Conservation (phyloP, 2,888 invertebrate species). For the Stenodema calcarata region DNA sequence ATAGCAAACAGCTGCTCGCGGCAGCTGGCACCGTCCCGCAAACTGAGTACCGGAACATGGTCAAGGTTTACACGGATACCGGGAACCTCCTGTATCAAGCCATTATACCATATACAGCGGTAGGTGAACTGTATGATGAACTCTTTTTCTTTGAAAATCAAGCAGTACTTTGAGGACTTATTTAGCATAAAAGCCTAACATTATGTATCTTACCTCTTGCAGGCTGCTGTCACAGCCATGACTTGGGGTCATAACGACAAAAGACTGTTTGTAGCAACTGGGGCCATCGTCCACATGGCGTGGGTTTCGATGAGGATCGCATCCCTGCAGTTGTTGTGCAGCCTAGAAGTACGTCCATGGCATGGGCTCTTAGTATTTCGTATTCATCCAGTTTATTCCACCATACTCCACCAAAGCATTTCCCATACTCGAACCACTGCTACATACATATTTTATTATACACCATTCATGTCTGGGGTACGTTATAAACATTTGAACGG, state of each 20-base stretch:
- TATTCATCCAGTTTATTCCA: no score
- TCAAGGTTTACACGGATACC: constrained; percentile 89
- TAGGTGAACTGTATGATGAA: constrained; percentile 58
- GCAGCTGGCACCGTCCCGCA: constrained; percentile 75
- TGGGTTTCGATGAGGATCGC: constrained; percentile 92
- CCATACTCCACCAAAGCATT: no score
- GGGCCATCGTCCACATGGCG: constrained; percentile 89
- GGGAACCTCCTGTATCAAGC: constrained; percentile 83
- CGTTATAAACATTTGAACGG: not conserved
- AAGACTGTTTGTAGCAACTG: constrained; percentile 90
- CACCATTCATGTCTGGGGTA: no score
- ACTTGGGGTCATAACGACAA: constrained; percentile 99
- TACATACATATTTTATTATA: no score
- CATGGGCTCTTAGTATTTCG: no score
- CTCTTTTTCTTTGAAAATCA: constrained; percentile 45
- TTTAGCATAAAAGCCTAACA: not conserved
- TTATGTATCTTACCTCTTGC: constrained; percentile 26
- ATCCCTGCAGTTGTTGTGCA: constrained; percentile 86
- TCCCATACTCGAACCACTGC: no score
- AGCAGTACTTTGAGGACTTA: not conserved
- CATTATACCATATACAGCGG: constrained; percentile 78
- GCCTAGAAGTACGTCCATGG: constrained; percentile 74
- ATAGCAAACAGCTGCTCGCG: constrained; percentile 88
- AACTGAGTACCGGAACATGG: constrained; percentile 75
- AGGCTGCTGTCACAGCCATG: constrained; percentile 87